A percentile compares a stretch with the other conserved stretches of the same genome.
phyloP scores from a whole-genome alignment of 2,113 vertebrate species.

The Numida meleagris region DNA sequence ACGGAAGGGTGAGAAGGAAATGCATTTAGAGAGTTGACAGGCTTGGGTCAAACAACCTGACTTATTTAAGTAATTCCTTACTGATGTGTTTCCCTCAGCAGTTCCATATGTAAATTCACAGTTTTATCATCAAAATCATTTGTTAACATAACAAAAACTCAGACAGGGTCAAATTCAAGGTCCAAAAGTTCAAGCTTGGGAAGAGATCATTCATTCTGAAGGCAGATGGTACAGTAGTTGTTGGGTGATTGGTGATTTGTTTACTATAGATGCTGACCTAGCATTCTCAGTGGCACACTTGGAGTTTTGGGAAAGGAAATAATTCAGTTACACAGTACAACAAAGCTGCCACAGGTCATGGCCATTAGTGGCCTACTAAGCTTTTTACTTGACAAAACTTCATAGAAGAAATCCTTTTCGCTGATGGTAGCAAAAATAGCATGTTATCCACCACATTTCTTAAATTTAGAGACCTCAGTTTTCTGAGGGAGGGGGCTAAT shows the following conservation, averaged over 20 bases:
- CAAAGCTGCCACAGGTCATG: conserved; percentile 59
- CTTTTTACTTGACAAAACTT: conserved; percentile 56
- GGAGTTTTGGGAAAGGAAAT: conserved; percentile 41
- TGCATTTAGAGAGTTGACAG: conserved; percentile 15
- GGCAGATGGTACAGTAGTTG: not conserved
- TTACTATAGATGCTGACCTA: conserved; percentile 31
- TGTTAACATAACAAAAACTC: not conserved
- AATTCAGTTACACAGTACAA: conserved; percentile 56
- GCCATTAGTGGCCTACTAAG: conserved; percentile 55
- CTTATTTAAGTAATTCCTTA: conserved; percentile 35
- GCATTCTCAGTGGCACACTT: not conserved
- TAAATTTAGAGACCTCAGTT: conserved; percentile 62
- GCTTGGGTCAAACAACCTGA: conserved; percentile 24
- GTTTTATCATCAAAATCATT: not conserved
- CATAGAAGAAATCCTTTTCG: conserved; percentile 43
- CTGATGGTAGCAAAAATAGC: conserved; percentile 63
- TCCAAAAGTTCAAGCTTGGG: not conserved
- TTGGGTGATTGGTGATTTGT: conserved; percentile 35
- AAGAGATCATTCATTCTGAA: conserved; percentile 8
- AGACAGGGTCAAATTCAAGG: conserved; percentile 26
- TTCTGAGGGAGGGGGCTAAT: conserved; percentile 24
- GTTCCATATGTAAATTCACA: conserved; percentile 16
- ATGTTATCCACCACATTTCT: conserved; percentile 36
- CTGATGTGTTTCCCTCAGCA: not conserved
- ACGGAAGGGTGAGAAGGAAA: conserved; percentile 6